Evolutionary conservation across 2,797 vertebrate genomes (phyloP).

Genomic region (Hydrolagus colliei): DNA sequence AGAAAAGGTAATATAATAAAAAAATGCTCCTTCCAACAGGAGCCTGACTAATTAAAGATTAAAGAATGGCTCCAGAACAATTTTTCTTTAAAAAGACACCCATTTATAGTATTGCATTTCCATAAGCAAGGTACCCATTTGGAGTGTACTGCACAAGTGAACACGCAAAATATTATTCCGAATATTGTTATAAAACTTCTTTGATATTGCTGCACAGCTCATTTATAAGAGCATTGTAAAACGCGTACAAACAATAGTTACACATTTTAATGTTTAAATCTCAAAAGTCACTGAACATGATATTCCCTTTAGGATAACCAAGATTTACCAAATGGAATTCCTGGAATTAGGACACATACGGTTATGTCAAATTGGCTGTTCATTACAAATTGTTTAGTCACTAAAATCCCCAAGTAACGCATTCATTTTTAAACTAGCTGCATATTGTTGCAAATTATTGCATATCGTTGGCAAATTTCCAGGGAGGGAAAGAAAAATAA

Average conservation of each 20-base stretch:
- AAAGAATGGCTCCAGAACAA: too few species aligned
- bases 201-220: neutral
- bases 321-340: too few species aligned
- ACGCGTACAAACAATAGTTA: neutral
- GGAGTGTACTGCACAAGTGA: neutral
- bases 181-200: slow-evolving; percentile 10
- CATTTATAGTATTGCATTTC: neutral
- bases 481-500: neutral
- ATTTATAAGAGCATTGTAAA: slow-evolving; percentile 4
- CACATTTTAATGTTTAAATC: neutral
- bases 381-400: too few species aligned
- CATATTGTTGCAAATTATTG: neutral
- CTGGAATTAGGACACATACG: too few species aligned
- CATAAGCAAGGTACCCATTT: neutral
- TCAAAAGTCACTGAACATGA: too few species aligned
- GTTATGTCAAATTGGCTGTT: too few species aligned
- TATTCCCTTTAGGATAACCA: too few species aligned
- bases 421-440: neutral
- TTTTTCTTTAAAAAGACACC: too few species aligned
- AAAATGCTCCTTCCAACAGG: too few species aligned
- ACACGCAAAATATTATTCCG: neutral
- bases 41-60: too few species aligned
- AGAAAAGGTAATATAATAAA: too few species aligned
- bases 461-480: neutral
- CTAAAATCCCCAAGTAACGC: neutral